Conservation (phyloP, 2,797 vertebrate genomes). For the Thalassophryne amazonica region DNA sequence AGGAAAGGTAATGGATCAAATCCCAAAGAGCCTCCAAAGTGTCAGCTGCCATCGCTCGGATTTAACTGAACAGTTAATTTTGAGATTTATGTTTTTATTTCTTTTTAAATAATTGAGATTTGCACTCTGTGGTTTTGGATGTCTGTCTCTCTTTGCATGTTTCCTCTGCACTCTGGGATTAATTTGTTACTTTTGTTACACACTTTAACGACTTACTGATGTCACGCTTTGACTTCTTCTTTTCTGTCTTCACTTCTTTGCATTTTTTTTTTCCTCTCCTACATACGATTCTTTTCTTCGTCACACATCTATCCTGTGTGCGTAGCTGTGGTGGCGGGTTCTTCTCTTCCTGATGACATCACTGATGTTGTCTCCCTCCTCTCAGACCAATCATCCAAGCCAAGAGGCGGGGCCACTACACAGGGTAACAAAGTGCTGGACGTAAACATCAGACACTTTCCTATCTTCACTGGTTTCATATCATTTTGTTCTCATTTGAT, state of each 20-base stretch:
- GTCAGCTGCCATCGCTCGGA: not conserved
- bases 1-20: conserved; percentile 70
- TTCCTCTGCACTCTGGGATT: conserved; percentile 41
- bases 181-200: conserved; percentile 35
- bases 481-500: too few relatives aligned
- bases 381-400: conserved; percentile 66
- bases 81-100: not conserved
- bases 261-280: not conserved
- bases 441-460: not conserved
- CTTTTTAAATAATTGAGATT: not conserved
- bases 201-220: not conserved
- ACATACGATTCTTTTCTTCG: conserved; percentile 20
- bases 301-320: conserved; percentile 60
- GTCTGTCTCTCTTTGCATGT: conserved; percentile 57
- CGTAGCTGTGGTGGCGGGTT: conserved; percentile 80
- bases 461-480: not conserved
- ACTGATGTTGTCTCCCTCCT: conserved; percentile 67
- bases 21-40: rapidly evolving
- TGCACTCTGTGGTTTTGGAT: conserved; percentile 11
- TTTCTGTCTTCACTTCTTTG: not conserved
- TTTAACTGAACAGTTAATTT: not conserved
- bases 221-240: not conserved
- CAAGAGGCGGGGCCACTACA: conserved; percentile 56
- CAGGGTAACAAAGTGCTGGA: conserved; percentile 55
- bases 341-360: conserved; percentile 77